phyloP scores from a whole-genome alignment of 2,113 vertebrate genomes.

The Semnornis frantzii region DNA sequence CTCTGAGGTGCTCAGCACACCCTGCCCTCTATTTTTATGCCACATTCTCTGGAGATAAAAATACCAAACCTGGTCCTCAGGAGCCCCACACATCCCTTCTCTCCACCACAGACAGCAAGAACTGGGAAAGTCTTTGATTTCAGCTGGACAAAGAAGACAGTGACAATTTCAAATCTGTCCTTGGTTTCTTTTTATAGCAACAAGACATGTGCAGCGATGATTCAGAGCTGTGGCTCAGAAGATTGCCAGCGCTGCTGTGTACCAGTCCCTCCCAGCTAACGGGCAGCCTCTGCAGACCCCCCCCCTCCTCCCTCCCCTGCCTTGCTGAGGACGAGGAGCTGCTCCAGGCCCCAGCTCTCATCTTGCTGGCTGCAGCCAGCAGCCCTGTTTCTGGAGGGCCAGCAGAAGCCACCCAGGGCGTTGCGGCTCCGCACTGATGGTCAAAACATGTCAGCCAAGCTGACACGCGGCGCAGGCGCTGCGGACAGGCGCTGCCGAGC shows the following conservation, averaged over 20 bases:
- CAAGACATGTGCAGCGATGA: conserved; percentile 34
- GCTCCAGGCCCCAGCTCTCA: background rate
- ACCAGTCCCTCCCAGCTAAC: background rate
- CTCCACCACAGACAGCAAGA: background rate
- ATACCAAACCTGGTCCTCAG: background rate
- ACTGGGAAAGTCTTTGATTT: background rate
- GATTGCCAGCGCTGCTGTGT: background rate
- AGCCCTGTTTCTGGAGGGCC: background rate
- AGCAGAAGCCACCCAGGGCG: background rate
- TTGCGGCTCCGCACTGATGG: background rate
- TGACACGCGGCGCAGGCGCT: rapidly evolving
- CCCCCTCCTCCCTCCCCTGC: rapidly evolving
- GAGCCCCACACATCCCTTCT: background rate
- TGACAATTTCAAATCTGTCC: conserved; percentile 44
- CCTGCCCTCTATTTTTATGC: background rate
- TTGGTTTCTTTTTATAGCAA: conserved; percentile 58
- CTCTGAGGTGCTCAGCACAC: background rate
- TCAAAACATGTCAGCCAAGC: background rate
- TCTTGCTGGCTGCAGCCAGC: background rate
- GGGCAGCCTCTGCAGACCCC: background rate
- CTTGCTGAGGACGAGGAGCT: rapidly evolving
- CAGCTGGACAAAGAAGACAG: background rate
- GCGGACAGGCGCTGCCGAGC: background rate
- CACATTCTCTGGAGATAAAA: background rate
- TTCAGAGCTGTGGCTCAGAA: conserved; percentile 1